A percentile compares a stretch with the other conserved stretches of the same genome.
Conservation (phyloP, 1,140 invertebrate genomes). For the Drosophila sechellia region DNA sequence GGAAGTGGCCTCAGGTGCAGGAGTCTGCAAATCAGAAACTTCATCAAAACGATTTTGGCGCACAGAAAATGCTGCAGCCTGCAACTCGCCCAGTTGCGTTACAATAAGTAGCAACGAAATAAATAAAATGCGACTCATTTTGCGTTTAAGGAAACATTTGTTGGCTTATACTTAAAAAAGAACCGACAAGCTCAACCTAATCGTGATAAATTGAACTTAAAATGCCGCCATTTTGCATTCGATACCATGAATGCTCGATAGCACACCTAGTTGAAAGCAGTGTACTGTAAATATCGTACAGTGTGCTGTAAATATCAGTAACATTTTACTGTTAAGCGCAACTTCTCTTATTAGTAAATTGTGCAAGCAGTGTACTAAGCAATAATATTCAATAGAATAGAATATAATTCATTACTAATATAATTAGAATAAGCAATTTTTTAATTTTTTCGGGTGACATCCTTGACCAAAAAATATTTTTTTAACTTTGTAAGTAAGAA, state of each 20-base stretch:
- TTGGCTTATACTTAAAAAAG: background rate
- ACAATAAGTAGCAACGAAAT: constrained; percentile 21
- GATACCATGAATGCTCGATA: background rate
- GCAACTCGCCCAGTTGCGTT: constrained; percentile 1
- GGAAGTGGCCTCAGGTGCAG: background rate
- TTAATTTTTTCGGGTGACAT: no score
- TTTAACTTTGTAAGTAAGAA: no score
- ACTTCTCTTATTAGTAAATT: background rate
- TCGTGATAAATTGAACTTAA: background rate
- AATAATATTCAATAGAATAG: no score
- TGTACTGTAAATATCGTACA: background rate
- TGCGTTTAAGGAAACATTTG: background rate
- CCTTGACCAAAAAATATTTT: no score
- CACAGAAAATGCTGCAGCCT: constrained; percentile 34
- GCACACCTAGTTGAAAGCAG: no score
- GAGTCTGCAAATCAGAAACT: constrained; percentile 13
- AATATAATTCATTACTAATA: no score
- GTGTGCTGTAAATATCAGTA: background rate
- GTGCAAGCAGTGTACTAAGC: background rate
- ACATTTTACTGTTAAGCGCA: constrained; percentile 11
- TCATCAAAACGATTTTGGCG: constrained; percentile 38
- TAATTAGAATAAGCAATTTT: no score
- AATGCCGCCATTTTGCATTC: constrained; percentile 1
- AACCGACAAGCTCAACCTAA: background rate
- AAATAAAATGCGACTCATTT: constrained; percentile 22